A percentile compares a stretch with the other conserved stretches of the same genome.
These are phyloP conservation scores for Oreortyx pictus DNA, from an alignment of 2,797 vertebrate genomes.

Conservation along the genomic window DNA sequence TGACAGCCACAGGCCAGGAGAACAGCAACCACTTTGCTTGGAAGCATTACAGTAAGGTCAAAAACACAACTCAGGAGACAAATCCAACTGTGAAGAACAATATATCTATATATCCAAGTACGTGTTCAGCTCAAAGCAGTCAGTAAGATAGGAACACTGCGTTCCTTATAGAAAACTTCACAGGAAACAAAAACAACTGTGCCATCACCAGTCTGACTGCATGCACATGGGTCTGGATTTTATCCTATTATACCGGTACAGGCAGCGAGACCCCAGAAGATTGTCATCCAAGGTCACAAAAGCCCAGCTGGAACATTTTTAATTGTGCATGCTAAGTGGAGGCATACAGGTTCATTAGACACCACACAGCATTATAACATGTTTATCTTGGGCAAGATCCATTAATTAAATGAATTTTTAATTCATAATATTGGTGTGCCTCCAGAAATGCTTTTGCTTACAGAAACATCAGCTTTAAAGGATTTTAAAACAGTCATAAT, in stretches of 20 bases:
- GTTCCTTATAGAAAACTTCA: background rate
- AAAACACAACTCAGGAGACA: background rate
- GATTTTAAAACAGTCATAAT: background rate
- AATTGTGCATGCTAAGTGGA: fast-evolving
- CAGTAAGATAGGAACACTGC: background rate
- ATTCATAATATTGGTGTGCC: background rate
- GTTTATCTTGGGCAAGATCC: background rate
- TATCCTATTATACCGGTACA: background rate
- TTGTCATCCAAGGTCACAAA: background rate
- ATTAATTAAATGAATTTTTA: background rate
- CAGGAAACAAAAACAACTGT: background rate
- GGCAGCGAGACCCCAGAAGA: background rate
- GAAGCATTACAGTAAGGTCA: background rate
- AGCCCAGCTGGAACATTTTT: background rate
- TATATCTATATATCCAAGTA: background rate
- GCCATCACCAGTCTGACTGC: background rate
- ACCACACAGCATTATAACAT: background rate
- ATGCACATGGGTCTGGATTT: background rate
- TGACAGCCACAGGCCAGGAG: background rate
- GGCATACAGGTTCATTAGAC: fast-evolving
- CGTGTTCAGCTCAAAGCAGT: background rate
- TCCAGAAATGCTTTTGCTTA: background rate
- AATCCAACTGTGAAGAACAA: fast-evolving
- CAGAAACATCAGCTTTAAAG: background rate
- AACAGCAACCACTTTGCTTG: background rate